Percentiles rank a stretch among this genome's conserved stretches.
These are phyloP conservation scores for Valencia hispanica DNA, from an alignment of 2,797 vertebrate genomes.

Conservation along the genomic window DNA sequence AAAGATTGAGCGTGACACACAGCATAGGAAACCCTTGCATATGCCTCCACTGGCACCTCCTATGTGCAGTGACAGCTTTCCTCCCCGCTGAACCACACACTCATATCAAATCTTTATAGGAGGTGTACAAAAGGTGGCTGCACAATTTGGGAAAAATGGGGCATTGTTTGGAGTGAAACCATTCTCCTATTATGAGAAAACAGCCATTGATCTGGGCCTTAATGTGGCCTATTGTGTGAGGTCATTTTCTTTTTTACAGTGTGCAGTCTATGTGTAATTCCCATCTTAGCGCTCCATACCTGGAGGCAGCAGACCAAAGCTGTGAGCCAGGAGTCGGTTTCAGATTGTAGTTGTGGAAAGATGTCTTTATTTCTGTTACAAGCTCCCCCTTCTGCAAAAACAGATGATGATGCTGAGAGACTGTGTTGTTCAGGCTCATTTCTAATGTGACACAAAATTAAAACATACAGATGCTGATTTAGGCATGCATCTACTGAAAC, in stretches of 20 bases:
- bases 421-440: background rate
- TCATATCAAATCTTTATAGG: conserved; percentile 55
- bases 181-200: conserved; percentile 36
- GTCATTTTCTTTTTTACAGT: conserved; percentile 27
- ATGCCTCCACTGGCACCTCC: conserved; percentile 40
- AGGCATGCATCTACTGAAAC: background rate
- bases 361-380: background rate
- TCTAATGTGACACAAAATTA: conserved; percentile 6
- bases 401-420: background rate
- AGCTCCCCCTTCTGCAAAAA: conserved; percentile 8
- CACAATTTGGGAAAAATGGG: conserved; percentile 48
- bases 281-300: conserved; percentile 20
- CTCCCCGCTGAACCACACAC: conserved; percentile 19
- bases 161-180: conserved; percentile 49
- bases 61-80: conserved; percentile 60
- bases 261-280: conserved; percentile 28
- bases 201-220: conserved; percentile 19
- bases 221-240: conserved; percentile 22
- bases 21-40: conserved; percentile 58
- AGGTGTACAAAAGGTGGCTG: conserved; percentile 43
- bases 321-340: conserved; percentile 7
- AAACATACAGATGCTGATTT: background rate
- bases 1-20: conserved; percentile 62
- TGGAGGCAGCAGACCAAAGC: conserved; percentile 29
- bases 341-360: conserved; percentile 23